A percentile compares a stretch with the other conserved stretches of the same genome.
Conservation (phyloP, 1,140 invertebrate genomes). For the Plectrocnemia conspersa region DNA sequence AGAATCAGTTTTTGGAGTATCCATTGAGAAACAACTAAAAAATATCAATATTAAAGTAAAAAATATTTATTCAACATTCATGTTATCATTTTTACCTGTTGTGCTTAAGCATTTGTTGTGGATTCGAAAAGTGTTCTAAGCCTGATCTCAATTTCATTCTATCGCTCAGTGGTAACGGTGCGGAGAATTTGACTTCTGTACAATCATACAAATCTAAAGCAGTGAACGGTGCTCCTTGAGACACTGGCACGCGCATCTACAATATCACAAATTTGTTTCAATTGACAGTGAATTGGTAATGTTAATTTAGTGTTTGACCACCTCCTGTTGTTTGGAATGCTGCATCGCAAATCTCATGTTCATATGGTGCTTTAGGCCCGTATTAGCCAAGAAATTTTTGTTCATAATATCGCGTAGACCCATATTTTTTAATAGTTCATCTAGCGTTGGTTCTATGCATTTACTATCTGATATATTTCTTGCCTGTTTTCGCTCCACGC, state of each 20-base stretch:
- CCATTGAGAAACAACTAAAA: too few relatives aligned
- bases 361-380: slow-evolving; percentile 29
- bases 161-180: slow-evolving; percentile 30
- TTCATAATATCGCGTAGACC: slow-evolving; percentile 28
- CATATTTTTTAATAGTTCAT: slow-evolving; percentile 12
- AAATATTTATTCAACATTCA: too few relatives aligned
- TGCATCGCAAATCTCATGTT: slow-evolving; percentile 28
- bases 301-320: slow-evolving; percentile 13
- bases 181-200: slow-evolving; percentile 36
- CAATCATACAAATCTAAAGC: slow-evolving; percentile 37
- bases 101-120: slow-evolving; percentile 27
- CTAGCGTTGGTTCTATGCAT: neutral
- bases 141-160: slow-evolving; percentile 35
- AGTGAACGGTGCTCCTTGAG: slow-evolving; percentile 38
- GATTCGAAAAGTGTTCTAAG: slow-evolving; percentile 27
- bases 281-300: neutral
- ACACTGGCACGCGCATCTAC: slow-evolving; percentile 34
- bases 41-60: too few relatives aligned
- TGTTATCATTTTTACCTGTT: too few relatives aligned
- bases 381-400: slow-evolving; percentile 28
- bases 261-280: neutral
- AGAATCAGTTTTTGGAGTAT: too few relatives aligned
- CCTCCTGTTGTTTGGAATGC: slow-evolving; percentile 30
- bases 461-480: too few relatives aligned
- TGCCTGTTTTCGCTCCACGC: too few relatives aligned